Evolutionary conservation across 2,888 invertebrate genomes (phyloP), one percentile per base, ranked within the genome.

Genomic region (Elysia crispata): DNA sequence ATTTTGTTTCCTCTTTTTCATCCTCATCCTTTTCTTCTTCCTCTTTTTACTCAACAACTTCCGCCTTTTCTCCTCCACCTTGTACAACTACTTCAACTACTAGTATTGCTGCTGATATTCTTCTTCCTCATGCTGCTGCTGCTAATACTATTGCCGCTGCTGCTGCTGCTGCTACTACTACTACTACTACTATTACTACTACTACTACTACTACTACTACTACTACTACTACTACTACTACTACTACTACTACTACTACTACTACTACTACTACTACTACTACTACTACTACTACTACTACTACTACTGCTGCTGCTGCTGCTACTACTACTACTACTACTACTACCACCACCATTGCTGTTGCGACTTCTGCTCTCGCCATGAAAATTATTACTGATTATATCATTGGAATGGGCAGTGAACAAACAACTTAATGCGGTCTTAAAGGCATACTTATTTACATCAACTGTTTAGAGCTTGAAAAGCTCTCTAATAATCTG

Each of bases 131-230:
- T n/a, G n/a, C n/a, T n/a, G n/a, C n/a, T n/a, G n/a, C n/a, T n/a
- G n/a, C n/a, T n/a, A n/a, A n/a, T n/a, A n/a, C n/a, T n/a, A n/a
- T n/a, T n/a, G n/a, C n/a, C n/a, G n/a, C n/a, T n/a, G 62, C 79
- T 76, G 67, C 76, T 76, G 67, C 76, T 76, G 49, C 66, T 76
- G n/a, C 66, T 41, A 76, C 49, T 54, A 76, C 57, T 62, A 75
- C 73, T 57, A 78, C 57, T 57, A 75, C 73, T 49, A 78, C 78
- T 74, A 75, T 74, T 78, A 74, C 78, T 80, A 76, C 69, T 81
- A 77, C 28, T 30, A 8, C 31, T 69, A 69, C 70, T 69, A 69
- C 33, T 69, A 69, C 70, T 69, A 69, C 70, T 69, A 69, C 70
- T 69, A 69, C 70, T 69, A 33, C 31, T 69, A 69, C 70, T 69